phyloP scores from a whole-genome alignment of 2,113 vertebrate genomes.

The Phoenicopterus ruber region DNA sequence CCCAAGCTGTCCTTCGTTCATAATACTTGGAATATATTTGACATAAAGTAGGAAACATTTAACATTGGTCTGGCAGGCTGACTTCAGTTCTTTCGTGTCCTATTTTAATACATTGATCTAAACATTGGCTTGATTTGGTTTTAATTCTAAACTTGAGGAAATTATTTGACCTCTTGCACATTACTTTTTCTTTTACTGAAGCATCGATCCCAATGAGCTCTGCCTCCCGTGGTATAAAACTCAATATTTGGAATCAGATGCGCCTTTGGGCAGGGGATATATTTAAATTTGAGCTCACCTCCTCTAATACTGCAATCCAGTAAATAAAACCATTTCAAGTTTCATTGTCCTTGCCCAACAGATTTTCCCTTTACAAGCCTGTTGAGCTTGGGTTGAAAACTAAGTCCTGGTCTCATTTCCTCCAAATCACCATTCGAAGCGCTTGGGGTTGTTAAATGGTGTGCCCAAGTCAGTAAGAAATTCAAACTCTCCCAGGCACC shows the following conservation, averaged over 20 bases:
- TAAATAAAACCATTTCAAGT: conserved; percentile 18
- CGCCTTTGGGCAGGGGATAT: background rate
- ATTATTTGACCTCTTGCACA: background rate
- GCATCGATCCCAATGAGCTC: background rate
- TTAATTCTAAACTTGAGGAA: background rate
- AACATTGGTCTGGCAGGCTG: background rate
- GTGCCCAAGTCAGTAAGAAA: background rate
- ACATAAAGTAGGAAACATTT: background rate
- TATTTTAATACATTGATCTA: background rate
- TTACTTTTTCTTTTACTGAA: background rate
- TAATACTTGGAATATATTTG: background rate
- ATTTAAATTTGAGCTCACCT: background rate
- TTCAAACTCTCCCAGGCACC: background rate
- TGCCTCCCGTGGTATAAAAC: background rate
- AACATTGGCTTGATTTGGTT: background rate
- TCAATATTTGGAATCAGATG: background rate
- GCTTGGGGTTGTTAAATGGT: background rate
- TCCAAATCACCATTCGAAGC: background rate
- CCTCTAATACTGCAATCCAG: background rate
- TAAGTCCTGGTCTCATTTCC: background rate
- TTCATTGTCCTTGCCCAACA: background rate
- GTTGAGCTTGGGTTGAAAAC: background rate
- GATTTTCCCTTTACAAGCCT: background rate
- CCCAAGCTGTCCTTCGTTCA: background rate
- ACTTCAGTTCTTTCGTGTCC: background rate